Base-by-base conservation (phyloP, 2,113 vertebrate species). In the Strix aluco region DNA sequence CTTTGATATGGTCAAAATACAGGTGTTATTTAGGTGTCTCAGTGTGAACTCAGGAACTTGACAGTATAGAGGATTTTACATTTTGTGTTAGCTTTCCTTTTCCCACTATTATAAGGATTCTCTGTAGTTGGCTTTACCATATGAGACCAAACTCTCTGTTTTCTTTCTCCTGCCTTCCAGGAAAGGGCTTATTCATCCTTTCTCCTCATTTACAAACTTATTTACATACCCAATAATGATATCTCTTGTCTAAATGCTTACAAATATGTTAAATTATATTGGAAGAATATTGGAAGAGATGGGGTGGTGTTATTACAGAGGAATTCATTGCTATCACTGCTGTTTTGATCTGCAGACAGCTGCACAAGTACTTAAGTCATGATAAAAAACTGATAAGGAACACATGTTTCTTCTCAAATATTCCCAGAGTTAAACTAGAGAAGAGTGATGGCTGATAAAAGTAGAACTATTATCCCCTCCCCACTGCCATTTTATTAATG, bases 211-310 rank as follows among this genome's bases (percentile, higher is more conserved):
- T 47, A 29, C 3, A 40, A 38, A 4, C 19, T 61, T 44, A 16
- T 20, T 38, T 59, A 34, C 0, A 0, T 32, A 38, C 19, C 8
- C 5, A 36, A 10, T 32, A 74, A 57, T n/a, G 14, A 10, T 23
- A 38, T 23, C 10, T 23, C 12, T 74, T 44, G 18, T 44, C 21
- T 66, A 66, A 58, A 66, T 59, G 22, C 10, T 59, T 74, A 59
- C 14, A 49, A 74, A 58, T 27, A 44, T 5, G 4, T 54, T 75
- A 69, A 61, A 59, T 32, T 58, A 14, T 67, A 25, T 38, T 74
- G 18, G 18, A 38, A 32, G 6, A 59, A 25, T 52, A 72, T 3
- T 38, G 32, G 9, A 74, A 51, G n/a, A 54, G 3, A 17, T 40
- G 6, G 3, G 4, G 6, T 69, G 14, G 3, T 72, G 5, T 11